These are phyloP conservation scores for Pandemis corylana DNA, from an alignment of 2,888 invertebrate genomes.

Conservation along the genomic window DNA sequence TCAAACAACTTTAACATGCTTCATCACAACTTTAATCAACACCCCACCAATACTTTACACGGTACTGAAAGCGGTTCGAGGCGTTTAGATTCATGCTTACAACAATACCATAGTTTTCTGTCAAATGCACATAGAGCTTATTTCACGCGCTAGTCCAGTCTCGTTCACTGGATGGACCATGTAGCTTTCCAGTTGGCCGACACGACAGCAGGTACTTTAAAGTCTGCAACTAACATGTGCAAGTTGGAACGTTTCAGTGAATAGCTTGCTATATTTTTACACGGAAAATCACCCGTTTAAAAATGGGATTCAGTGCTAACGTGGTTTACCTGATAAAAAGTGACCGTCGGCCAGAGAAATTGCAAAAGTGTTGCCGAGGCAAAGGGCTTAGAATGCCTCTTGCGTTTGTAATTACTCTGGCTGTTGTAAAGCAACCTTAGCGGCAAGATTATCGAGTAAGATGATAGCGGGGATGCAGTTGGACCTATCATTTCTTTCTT, in stretches of 20 bases:
- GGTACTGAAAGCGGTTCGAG: not conserved
- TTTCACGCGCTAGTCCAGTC: conserved; percentile 8
- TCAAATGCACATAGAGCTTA: conserved; percentile 29
- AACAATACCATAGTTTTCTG: conserved; percentile 1
- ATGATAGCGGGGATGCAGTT: too few relatives aligned
- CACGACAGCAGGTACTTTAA: conserved; percentile 15
- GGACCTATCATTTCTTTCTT: too few relatives aligned
- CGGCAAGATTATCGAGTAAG: too few relatives aligned
- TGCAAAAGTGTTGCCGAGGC: too few relatives aligned
- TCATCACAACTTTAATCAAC: too few relatives aligned
- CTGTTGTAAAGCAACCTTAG: too few relatives aligned
- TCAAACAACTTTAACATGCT: too few relatives aligned
- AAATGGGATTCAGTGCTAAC: not conserved
- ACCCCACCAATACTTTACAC: not conserved
- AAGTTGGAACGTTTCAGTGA: conserved; percentile 11
- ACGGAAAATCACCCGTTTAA: not conserved
- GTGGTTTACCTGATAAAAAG: not conserved
- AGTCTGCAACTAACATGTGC: conserved; percentile 25
- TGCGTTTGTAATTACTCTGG: too few relatives aligned
- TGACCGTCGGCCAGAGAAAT: too few relatives aligned
- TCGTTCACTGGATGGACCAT: conserved; percentile 18
- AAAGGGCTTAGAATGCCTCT: too few relatives aligned
- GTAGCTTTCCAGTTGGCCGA: not conserved
- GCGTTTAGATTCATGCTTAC: not conserved
- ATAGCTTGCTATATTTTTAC: conserved; percentile 1